Conservation (phyloP, 2,888 invertebrate species). For the Ichneumoninae sp. region DNA sequence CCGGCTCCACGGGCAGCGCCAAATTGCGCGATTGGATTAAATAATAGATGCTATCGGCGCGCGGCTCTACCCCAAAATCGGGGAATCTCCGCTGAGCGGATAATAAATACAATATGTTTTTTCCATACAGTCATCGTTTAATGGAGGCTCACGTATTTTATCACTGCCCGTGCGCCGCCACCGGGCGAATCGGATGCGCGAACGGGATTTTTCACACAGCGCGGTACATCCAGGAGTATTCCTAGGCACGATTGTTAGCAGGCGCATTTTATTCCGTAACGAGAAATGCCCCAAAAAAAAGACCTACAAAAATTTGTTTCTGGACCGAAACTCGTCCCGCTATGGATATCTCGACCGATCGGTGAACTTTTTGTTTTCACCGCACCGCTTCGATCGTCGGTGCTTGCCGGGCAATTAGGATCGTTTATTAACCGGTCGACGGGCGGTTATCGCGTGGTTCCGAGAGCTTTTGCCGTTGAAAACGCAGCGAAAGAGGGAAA, state of each 20-base stretch:
- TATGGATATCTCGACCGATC: constrained; percentile 18
- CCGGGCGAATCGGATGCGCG: neutral
- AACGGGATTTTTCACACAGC: neutral
- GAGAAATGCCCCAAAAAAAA: neutral
- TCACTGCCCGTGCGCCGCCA: neutral
- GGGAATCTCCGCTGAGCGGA: neutral
- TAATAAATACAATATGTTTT: constrained; percentile 20
- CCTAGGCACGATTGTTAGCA: neutral
- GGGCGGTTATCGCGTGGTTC: neutral
- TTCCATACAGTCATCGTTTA: neutral
- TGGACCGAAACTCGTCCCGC: neutral
- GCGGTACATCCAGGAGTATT: neutral
- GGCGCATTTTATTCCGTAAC: neutral
- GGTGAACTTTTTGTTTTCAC: constrained; percentile 4
- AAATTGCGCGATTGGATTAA: constrained; percentile 64
- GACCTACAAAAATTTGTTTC: neutral
- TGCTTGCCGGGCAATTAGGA: neutral
- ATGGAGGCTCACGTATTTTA: neutral
- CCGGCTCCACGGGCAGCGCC: too few species aligned
- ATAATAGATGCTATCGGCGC: constrained; percentile 72
- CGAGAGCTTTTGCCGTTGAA: neutral
- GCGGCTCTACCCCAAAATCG: constrained; percentile 4
- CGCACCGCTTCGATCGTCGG: neutral
- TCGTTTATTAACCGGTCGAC: constrained; percentile 26
- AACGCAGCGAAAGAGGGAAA: neutral